Conservation (phyloP, 2,888 invertebrate genomes). For the Ectemnius lituratus region DNA sequence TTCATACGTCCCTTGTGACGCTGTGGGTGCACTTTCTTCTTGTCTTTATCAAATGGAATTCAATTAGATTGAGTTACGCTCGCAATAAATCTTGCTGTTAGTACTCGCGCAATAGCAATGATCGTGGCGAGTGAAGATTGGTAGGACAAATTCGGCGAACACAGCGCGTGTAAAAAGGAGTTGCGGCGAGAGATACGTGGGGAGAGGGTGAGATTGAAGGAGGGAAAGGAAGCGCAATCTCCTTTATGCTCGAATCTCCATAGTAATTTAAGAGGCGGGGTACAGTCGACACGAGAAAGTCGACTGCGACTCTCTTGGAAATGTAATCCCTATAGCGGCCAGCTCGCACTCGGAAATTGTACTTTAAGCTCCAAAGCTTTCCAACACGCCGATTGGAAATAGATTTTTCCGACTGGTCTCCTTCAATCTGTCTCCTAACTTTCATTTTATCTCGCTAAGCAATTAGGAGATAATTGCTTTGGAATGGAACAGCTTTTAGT, state of each 20-base stretch:
- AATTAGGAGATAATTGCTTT: too few species aligned
- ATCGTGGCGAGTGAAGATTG: too few species aligned
- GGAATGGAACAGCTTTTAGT: too few species aligned
- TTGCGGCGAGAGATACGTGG: too few species aligned
- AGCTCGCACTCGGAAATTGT: not conserved
- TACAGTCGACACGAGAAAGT: conserved; percentile 37
- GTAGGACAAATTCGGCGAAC: too few species aligned
- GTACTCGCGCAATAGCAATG: not conserved
- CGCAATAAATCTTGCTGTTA: too few species aligned
- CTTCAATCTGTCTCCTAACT: not conserved
- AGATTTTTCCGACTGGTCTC: not conserved
- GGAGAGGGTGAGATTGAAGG: not conserved
- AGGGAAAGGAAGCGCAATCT: conserved; percentile 27
- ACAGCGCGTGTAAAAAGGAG: too few species aligned
- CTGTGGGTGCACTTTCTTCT: conserved; percentile 15
- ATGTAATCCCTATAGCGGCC: not conserved
- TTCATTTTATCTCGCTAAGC: too few species aligned
- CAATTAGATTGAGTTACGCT: too few species aligned
- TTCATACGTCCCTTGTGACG: conserved; percentile 12
- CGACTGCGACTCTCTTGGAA: not conserved
- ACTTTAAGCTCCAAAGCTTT: not conserved
- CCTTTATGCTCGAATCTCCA: conserved; percentile 49
- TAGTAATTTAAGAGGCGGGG: conserved; percentile 46
- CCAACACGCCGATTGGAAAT: not conserved
- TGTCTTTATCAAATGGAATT: too few species aligned